Evolutionary conservation across 2,888 invertebrate genomes (phyloP).

Genomic region (Microctonus aethiopoides): DNA sequence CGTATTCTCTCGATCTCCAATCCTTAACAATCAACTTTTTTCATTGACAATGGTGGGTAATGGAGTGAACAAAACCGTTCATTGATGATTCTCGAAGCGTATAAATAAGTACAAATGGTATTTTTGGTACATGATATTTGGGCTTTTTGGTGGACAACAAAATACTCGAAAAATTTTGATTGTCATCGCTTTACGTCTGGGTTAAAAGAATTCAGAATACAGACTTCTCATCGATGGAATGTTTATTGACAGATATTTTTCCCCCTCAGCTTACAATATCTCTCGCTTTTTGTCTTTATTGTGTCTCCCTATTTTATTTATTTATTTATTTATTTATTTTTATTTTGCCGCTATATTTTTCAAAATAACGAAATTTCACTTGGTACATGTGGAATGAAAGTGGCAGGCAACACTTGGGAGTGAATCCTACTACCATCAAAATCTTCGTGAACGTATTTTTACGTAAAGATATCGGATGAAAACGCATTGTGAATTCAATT

Average conservation of each 20-base stretch:
- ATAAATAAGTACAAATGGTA: slow-evolving; percentile 24
- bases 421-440: background rate
- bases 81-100: slow-evolving; percentile 50
- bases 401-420: slow-evolving; percentile 1
- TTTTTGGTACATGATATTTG: background rate
- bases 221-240: no score
- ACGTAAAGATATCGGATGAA: background rate
- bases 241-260: no score
- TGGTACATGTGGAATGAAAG: background rate
- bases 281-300: no score
- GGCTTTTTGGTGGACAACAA: slow-evolving; percentile 7
- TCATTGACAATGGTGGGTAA: slow-evolving; percentile 47
- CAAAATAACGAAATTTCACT: slow-evolving; percentile 20
- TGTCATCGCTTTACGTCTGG: slow-evolving; percentile 17
- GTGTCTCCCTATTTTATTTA: no score
- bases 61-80: slow-evolving; percentile 46
- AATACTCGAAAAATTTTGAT: slow-evolving; percentile 9
- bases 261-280: no score
- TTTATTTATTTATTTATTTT: no score
- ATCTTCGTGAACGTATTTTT: slow-evolving; percentile 6
- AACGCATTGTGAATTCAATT: slow-evolving; percentile 29
- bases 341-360: no score
- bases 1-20: background rate
- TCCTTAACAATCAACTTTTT: background rate
- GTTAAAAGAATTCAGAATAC: slow-evolving; percentile 10